Conservation (phyloP, 2,113 vertebrate genomes). For the Bos indicus region DNA sequence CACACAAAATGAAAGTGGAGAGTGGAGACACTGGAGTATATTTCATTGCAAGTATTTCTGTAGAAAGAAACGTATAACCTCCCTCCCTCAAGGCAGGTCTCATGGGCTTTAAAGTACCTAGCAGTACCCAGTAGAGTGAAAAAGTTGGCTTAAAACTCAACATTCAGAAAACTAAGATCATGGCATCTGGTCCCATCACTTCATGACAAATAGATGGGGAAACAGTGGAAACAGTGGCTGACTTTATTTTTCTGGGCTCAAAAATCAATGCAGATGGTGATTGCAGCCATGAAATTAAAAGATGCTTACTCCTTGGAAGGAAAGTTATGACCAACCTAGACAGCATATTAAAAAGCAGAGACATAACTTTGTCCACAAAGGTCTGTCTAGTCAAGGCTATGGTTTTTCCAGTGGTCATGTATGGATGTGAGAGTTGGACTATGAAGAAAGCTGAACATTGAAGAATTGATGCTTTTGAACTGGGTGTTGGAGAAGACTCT, state of each 20-base stretch:
- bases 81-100: not conserved
- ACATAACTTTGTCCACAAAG: not conserved
- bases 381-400: not conserved
- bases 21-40: not conserved
- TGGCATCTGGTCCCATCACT: not conserved
- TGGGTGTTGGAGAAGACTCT: not conserved
- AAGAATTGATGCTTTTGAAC: not conserved
- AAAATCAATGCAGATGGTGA: not conserved
- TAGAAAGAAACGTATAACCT: not conserved
- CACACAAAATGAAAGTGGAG: not conserved
- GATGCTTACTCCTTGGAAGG: not conserved
- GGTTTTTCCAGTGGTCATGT: not conserved
- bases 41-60: not conserved
- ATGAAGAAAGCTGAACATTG: fast-evolving
- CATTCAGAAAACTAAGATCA: not conserved
- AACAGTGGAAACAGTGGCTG: not conserved
- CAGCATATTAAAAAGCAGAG: not conserved
- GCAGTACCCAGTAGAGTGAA: not conserved
- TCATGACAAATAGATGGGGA: not conserved
- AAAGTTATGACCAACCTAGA: not conserved
- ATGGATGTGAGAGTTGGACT: not conserved
- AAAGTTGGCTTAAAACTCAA: not conserved
- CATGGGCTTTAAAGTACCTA: not conserved
- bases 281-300: not conserved
- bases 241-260: not conserved